Conservation (phyloP, 2,113 vertebrate genomes). For the Boulengeromyrus knoepffleri region DNA sequence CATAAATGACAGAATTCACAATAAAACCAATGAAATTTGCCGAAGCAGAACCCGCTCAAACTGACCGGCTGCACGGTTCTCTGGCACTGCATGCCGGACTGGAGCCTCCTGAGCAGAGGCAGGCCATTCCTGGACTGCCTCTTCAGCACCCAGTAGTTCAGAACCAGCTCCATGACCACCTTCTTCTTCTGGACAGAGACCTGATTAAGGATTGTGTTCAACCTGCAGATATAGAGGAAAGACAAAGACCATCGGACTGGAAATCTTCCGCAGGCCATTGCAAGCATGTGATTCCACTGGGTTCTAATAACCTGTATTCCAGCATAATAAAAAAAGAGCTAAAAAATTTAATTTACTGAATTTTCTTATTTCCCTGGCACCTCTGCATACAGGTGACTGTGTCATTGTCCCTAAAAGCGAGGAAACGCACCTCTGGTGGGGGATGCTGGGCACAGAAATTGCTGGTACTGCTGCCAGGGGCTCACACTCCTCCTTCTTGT, state of each 20-base stretch:
- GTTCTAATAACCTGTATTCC: not conserved
- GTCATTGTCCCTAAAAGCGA: not conserved
- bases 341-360: not conserved
- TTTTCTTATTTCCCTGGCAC: not conserved
- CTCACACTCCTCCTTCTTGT: conserved; percentile 69
- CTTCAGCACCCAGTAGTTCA: conserved; percentile 95
- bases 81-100: conserved; percentile 82
- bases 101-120: conserved; percentile 84
- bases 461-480: conserved; percentile 65
- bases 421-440: conserved; percentile 76
- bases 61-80: conserved; percentile 79
- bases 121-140: conserved; percentile 87
- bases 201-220: conserved; percentile 92
- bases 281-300: not conserved
- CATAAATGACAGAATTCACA: not conserved
- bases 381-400: not conserved
- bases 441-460: conserved; percentile 74
- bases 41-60: conserved; percentile 14
- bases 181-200: conserved; percentile 93
- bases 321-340: not conserved
- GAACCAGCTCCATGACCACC: conserved; percentile 85
- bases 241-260: not conserved
- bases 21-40: not conserved
- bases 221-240: conserved; percentile 52
- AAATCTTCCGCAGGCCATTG: not conserved